A percentile compares a stretch with the other conserved stretches of the same genome.
phyloP scores from a whole-genome alignment of 2,113 vertebrate species.

The Phalacrocorax pelagicus region DNA sequence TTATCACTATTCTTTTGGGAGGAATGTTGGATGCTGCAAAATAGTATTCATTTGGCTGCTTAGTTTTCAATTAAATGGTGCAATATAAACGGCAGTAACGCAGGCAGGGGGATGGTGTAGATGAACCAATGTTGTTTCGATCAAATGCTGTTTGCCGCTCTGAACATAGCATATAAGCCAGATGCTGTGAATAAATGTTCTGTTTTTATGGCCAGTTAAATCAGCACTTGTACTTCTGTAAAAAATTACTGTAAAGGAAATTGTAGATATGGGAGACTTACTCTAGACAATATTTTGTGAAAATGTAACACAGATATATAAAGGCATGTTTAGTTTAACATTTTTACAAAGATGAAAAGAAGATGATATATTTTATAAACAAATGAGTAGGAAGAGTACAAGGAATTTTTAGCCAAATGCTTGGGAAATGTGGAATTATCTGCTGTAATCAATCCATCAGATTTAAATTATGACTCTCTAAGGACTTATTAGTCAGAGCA shows the following conservation, averaged over 20 bases:
- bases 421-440: conserved; percentile 30
- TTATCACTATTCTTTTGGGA: not conserved
- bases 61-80: conserved; percentile 24
- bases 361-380: not conserved
- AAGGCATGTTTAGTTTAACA: not conserved
- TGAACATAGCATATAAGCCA: not conserved
- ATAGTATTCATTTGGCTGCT: not conserved
- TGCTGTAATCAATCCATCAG: conserved; percentile 15
- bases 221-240: conserved; percentile 17
- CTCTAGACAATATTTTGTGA: not conserved
- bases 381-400: not conserved
- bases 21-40: not conserved
- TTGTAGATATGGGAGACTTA: not conserved
- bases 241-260: conserved; percentile 42
- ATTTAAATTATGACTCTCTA: conserved; percentile 57
- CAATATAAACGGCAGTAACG: not conserved
- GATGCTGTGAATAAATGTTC: conserved; percentile 39
- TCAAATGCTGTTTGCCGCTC: not conserved
- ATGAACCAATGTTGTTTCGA: not conserved
- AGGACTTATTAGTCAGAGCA: conserved; percentile 33
- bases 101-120: not conserved
- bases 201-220: conserved; percentile 48
- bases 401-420: not conserved
- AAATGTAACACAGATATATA: not conserved
- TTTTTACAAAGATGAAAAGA: conserved; percentile 27